Evolutionary conservation across 2,797 vertebrate species (phyloP).

Genomic region (Crypturellus tataupa): DNA sequence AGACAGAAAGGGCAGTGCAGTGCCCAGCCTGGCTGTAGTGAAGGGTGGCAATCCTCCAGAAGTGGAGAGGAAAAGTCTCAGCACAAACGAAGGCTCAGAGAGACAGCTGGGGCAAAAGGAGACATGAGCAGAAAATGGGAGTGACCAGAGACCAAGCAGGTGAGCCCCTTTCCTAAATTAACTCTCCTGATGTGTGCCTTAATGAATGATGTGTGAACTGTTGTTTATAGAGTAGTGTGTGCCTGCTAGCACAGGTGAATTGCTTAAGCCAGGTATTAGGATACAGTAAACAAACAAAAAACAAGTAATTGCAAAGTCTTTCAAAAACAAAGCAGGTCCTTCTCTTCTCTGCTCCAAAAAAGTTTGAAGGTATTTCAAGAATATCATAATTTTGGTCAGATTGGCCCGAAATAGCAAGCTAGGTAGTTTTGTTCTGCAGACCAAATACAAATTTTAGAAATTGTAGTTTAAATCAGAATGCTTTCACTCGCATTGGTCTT

Average conservation of each 20-base stretch:
- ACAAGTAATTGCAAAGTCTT: neutral
- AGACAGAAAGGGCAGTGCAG: neutral
- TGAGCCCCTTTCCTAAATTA: neutral
- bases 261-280: neutral
- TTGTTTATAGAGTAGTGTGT: accelerated
- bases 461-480: neutral
- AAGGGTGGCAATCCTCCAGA: neutral
- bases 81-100: neutral
- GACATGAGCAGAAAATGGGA: neutral
- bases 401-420: neutral
- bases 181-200: neutral
- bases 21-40: neutral
- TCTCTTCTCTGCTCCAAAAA: too few relatives aligned
- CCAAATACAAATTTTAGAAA: too few relatives aligned
- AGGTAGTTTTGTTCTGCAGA: neutral
- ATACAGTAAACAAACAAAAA: neutral
- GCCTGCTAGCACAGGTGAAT: neutral
- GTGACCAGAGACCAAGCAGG: neutral
- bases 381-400: neutral
- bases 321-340: neutral
- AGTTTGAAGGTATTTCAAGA: too few relatives aligned
- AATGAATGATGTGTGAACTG: neutral
- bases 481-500: neutral
- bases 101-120: neutral
- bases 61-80: neutral